A percentile compares a stretch with the other conserved stretches of the same genome.
Evolutionary conservation across 1,140 invertebrate species (phyloP).

Genomic region (Drosophila guanche): DNA sequence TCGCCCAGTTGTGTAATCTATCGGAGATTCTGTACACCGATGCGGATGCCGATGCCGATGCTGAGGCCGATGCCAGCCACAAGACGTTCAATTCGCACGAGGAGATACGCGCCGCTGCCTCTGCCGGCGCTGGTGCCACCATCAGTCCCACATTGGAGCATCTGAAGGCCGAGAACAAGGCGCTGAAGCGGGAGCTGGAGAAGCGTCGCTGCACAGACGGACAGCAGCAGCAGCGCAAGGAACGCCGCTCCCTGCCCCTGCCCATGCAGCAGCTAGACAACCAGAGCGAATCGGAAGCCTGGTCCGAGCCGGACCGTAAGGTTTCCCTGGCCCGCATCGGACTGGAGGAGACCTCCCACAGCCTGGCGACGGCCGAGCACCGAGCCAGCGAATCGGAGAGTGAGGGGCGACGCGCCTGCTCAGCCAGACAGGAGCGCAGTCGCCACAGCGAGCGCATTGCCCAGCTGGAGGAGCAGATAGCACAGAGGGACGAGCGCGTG

Average conservation of each 20-base stretch:
- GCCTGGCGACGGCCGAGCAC: constrained; percentile 31
- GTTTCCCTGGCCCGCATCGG: constrained; percentile 91
- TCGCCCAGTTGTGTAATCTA: constrained; percentile 84
- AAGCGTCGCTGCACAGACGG: constrained; percentile 51
- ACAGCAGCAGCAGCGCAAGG: constrained; percentile 53
- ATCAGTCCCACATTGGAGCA: constrained; percentile 78
- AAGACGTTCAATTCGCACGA: constrained; percentile 77
- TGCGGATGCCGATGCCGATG: constrained; percentile 14
- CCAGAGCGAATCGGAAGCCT: constrained; percentile 91
- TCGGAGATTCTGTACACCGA: constrained; percentile 82
- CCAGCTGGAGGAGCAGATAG: constrained; percentile 84
- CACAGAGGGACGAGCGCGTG: constrained; percentile 83
- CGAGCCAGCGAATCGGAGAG: constrained; percentile 75
- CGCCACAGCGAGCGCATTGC: constrained; percentile 84
- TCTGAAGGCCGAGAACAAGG: constrained; percentile 83
- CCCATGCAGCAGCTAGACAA: constrained; percentile 81
- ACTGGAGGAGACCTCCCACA: constrained; percentile 83
- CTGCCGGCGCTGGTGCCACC: constrained; percentile 40
- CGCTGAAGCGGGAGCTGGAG: constrained; percentile 83
- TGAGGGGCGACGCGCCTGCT: constrained; percentile 44
- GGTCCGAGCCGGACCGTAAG: constrained; percentile 92
- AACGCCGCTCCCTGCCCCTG: constrained; percentile 59
- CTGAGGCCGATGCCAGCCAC: constrained; percentile 41
- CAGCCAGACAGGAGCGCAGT: constrained; percentile 48
- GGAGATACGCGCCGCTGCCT: constrained; percentile 66